These are phyloP conservation scores for Lasioglossum lativentre DNA, from an alignment of 2,888 invertebrate species.

Conservation along the genomic window DNA sequence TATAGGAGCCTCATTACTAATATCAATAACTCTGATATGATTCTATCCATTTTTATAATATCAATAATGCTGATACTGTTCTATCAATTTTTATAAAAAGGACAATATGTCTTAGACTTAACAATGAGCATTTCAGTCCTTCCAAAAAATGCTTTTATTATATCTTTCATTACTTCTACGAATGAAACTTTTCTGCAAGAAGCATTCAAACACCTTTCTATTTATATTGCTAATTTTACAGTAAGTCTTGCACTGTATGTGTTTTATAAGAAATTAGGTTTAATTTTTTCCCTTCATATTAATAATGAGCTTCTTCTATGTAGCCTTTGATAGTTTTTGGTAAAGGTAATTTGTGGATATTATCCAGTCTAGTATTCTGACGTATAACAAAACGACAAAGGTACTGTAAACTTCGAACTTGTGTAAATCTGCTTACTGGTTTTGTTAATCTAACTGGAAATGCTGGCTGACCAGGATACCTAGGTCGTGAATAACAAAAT, in stretches of 20 bases:
- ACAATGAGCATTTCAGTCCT: constrained; percentile 19
- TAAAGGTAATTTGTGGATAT: constrained; percentile 90
- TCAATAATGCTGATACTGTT: constrained; percentile 13
- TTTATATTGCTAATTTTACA: constrained; percentile 8
- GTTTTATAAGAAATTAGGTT: neutral
- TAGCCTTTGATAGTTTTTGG: constrained; percentile 87
- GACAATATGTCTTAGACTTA: constrained; percentile 7
- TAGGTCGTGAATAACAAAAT: constrained; percentile 90
- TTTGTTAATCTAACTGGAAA: constrained; percentile 91
- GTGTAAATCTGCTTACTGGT: constrained; percentile 91
- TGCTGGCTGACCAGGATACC: constrained; percentile 88
- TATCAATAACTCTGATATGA: constrained; percentile 27
- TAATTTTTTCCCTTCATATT: neutral
- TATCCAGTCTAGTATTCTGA: constrained; percentile 88
- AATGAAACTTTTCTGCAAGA: constrained; percentile 12
- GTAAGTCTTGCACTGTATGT: constrained; percentile 4
- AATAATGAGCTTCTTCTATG: constrained; percentile 83
- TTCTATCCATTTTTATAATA: constrained; percentile 25
- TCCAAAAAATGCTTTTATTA: constrained; percentile 27
- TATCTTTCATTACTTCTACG: constrained; percentile 22
- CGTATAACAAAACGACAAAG: constrained; percentile 91
- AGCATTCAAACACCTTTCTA: neutral
- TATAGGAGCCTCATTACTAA: constrained; percentile 17
- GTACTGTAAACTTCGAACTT: constrained; percentile 90
- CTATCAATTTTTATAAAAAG: constrained; percentile 38